These are phyloP conservation scores for Blastobasis lacticolella DNA, from an alignment of 2,888 invertebrate genomes.

Conservation along the genomic window DNA sequence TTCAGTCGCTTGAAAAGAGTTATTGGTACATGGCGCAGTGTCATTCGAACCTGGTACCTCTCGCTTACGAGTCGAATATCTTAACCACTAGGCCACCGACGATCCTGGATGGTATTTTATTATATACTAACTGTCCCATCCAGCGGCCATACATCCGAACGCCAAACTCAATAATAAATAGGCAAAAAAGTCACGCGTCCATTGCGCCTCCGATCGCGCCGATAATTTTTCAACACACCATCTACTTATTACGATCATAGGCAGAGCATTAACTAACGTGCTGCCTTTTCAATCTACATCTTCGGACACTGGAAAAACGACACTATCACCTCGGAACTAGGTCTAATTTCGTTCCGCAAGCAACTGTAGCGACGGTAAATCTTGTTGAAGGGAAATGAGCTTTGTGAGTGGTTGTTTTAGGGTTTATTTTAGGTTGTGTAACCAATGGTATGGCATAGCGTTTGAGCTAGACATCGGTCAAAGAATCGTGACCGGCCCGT, in stretches of 20 bases:
- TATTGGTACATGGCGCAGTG: too few species aligned
- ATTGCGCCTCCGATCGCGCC: slow-evolving; percentile 70
- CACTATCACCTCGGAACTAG: not conserved
- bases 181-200: slow-evolving; percentile 68
- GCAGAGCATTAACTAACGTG: slow-evolving; percentile 66
- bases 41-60: too few species aligned
- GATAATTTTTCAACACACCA: slow-evolving; percentile 74
- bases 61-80: too few species aligned
- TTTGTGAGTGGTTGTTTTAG: slow-evolving; percentile 8
- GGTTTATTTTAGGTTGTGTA: slow-evolving; percentile 23
- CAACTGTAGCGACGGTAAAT: not conserved
- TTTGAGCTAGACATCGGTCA: slow-evolving; percentile 67
- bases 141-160: slow-evolving; percentile 22
- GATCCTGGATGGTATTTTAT: too few species aligned
- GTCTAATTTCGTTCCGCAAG: not conserved
- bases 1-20: too few species aligned
- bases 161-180: slow-evolving; percentile 62
- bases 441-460: slow-evolving; percentile 27
- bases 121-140: too few species aligned
- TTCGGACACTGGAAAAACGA: slow-evolving; percentile 16
- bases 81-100: too few species aligned
- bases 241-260: slow-evolving; percentile 74
- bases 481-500: slow-evolving; percentile 68
- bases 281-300: slow-evolving; percentile 36
- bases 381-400: slow-evolving; percentile 14